These are phyloP conservation scores for Drosophila orosa DNA, from an alignment of 1,140 invertebrate species.

Conservation along the genomic window DNA sequence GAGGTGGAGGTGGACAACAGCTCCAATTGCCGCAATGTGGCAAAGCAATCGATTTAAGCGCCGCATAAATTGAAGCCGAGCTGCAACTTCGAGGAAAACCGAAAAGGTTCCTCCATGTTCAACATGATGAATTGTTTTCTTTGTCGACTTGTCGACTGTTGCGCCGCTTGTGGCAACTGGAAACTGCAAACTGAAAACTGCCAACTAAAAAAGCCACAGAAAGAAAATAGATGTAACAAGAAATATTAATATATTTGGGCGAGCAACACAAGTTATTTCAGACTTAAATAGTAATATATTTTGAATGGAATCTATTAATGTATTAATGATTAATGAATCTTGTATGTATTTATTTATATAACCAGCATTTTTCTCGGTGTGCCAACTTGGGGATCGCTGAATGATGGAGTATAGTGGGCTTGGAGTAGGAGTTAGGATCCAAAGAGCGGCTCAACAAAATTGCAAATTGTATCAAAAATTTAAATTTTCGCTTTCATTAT, in stretches of 20 bases:
- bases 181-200: slow-evolving; percentile 39
- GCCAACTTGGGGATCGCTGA: slow-evolving; percentile 33
- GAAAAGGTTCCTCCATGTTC: slow-evolving; percentile 75
- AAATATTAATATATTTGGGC: too few species aligned
- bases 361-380: not conserved
- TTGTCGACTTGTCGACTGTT: slow-evolving; percentile 78
- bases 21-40: slow-evolving; percentile 78
- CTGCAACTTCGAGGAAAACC: slow-evolving; percentile 40
- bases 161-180: slow-evolving; percentile 41
- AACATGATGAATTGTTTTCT: slow-evolving; percentile 81
- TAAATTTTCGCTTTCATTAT: slow-evolving; percentile 82
- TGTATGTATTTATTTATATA: too few species aligned
- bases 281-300: not conserved
- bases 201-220: slow-evolving; percentile 36
- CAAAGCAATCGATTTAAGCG: slow-evolving; percentile 82
- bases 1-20: slow-evolving; percentile 16
- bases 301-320: not conserved
- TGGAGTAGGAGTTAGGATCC: slow-evolving; percentile 58
- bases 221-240: not conserved
- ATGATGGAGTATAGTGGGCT: slow-evolving; percentile 60
- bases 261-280: too few species aligned
- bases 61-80: slow-evolving; percentile 72
- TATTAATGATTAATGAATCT: not conserved
- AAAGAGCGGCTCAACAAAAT: slow-evolving; percentile 53
- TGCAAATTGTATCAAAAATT: slow-evolving; percentile 81